Percentiles rank a stretch among this genome's conserved stretches.
Evolutionary conservation across 2,888 invertebrate species (phyloP).

Genomic region (Byasa hedistus): DNA sequence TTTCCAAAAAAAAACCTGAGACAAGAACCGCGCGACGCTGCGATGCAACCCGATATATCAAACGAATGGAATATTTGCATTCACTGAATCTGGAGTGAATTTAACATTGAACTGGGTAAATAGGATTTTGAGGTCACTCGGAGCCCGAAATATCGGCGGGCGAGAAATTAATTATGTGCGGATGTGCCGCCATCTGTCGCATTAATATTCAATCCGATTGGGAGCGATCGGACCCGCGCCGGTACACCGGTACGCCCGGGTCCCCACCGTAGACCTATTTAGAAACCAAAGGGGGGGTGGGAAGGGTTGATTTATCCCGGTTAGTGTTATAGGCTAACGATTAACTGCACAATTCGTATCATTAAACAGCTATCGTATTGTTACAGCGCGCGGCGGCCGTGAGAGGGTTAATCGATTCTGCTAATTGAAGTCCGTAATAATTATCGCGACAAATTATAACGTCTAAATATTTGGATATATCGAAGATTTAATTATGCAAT

Average conservation of each 20-base stretch:
- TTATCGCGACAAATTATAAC: too few relatives aligned
- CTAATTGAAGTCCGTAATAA: conserved; percentile 9
- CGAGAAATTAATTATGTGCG: conserved; percentile 74
- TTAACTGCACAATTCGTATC: conserved; percentile 46
- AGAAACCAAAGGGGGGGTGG: conserved; percentile 32
- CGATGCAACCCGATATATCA: too few relatives aligned
- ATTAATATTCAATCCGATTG: conserved; percentile 76
- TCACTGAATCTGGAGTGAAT: background rate
- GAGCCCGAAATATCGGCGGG: conserved; percentile 47
- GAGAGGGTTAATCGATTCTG: conserved; percentile 13
- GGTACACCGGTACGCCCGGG: conserved; percentile 19
- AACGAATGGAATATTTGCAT: too few relatives aligned
- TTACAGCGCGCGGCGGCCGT: conserved; percentile 35
- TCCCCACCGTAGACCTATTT: conserved; percentile 26
- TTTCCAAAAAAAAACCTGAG: too few relatives aligned
- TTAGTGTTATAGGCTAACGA: conserved; percentile 38
- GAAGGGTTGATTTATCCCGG: conserved; percentile 39
- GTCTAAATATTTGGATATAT: too few relatives aligned
- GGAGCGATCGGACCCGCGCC: conserved; percentile 46
- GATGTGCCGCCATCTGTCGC: conserved; percentile 70
- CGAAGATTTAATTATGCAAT: too few relatives aligned
- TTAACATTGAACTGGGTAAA: conserved; percentile 47
- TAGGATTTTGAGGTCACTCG: conserved; percentile 46
- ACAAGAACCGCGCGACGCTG: too few relatives aligned
- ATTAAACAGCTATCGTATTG: conserved; percentile 44